Evolutionary conservation across 1,140 invertebrate genomes (phyloP).

Genomic region (Thrips palmi): DNA sequence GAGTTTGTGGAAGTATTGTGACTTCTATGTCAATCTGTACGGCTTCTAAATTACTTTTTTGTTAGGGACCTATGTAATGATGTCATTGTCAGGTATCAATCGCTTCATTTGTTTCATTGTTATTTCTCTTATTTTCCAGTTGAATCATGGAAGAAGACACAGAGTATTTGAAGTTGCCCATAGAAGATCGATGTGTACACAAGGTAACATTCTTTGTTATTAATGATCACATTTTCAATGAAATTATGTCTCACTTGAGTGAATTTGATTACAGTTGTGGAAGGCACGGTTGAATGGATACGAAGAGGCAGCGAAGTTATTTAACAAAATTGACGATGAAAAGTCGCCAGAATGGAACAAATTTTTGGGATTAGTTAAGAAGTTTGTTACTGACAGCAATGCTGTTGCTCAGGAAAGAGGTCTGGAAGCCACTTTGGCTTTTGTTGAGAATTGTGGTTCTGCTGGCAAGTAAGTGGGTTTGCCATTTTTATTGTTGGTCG

Average conservation of each 20-base stretch:
- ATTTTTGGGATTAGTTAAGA: constrained; percentile 80
- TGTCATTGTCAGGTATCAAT: too few relatives aligned
- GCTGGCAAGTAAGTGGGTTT: constrained; percentile 45
- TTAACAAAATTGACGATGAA: constrained; percentile 71
- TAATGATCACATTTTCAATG: background rate
- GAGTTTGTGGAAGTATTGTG: too few relatives aligned
- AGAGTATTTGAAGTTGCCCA: constrained; percentile 79
- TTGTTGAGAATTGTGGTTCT: constrained; percentile 70
- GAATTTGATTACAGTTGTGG: constrained; percentile 46
- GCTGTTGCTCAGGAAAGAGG: constrained; percentile 91
- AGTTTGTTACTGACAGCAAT: constrained; percentile 90
- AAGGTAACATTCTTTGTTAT: constrained; percentile 36
- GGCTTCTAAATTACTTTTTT: too few relatives aligned
- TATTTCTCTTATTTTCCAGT: too few relatives aligned
- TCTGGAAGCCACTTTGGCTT: constrained; percentile 74
- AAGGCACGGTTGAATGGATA: constrained; percentile 86
- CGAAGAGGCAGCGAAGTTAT: constrained; percentile 79
- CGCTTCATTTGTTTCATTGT: too few relatives aligned
- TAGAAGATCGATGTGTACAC: constrained; percentile 80
- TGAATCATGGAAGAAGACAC: constrained; percentile 83
- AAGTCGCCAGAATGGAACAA: constrained; percentile 87
- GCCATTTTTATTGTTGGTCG: background rate
- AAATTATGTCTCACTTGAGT: background rate
- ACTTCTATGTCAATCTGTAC: too few relatives aligned
- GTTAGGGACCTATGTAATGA: too few relatives aligned